These are phyloP conservation scores for Silurus asotus DNA, from an alignment of 2,113 vertebrate genomes.

Conservation along the genomic window DNA sequence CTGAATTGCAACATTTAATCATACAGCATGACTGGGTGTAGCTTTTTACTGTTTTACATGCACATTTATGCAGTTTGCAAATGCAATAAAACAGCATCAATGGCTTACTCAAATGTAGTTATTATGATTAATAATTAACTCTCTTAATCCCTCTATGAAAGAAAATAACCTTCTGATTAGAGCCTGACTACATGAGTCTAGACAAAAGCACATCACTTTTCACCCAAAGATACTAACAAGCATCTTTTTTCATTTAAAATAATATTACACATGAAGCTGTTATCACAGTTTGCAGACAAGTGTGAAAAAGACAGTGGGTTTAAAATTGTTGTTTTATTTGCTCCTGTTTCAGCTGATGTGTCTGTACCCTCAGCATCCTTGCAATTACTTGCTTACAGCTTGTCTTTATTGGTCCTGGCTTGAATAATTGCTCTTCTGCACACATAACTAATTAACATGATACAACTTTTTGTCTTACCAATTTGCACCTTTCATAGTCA, in stretches of 20 bases:
- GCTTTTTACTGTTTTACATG: background rate
- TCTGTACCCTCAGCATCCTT: slow-evolving; percentile 48
- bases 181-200: background rate
- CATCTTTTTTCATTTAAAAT: slow-evolving; percentile 66
- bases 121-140: too few relatives aligned
- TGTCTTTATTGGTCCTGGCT: slow-evolving; percentile 56
- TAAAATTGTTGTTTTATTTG: slow-evolving; percentile 44
- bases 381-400: slow-evolving; percentile 67
- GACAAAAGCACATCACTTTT: background rate
- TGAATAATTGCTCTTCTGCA: slow-evolving; percentile 50
- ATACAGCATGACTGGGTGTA: background rate
- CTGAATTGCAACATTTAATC: background rate
- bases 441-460: slow-evolving; percentile 68
- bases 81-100: background rate
- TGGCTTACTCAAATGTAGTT: background rate
- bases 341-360: slow-evolving; percentile 55
- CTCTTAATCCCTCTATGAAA: too few relatives aligned
- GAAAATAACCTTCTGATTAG: background rate
- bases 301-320: slow-evolving; percentile 60
- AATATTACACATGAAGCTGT: slow-evolving; percentile 66
- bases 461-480: slow-evolving; percentile 63
- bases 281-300: slow-evolving; percentile 67
- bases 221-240: slow-evolving; percentile 49
- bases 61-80: background rate
- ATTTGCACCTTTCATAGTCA: slow-evolving; percentile 36